Conservation (phyloP, 2,888 invertebrate species). For the Chironomus riparius region DNA sequence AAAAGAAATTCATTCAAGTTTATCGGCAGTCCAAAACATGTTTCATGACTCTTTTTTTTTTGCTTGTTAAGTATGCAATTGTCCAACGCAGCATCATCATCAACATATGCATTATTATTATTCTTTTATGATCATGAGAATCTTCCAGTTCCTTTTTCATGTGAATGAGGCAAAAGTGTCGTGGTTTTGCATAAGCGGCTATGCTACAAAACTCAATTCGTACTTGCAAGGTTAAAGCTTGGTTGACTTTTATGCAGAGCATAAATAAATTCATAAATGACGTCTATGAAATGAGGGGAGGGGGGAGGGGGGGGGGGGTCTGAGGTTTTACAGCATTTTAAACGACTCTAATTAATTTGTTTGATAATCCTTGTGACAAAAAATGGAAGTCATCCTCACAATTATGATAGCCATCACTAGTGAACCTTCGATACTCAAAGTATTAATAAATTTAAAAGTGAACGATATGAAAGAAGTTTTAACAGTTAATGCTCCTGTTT, state of each 20-base stretch:
- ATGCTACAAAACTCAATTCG: neutral
- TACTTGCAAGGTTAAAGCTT: neutral
- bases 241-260: neutral
- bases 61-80: neutral
- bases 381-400: no score
- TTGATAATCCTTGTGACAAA: no score
- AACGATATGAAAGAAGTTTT: neutral
- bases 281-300: no score
- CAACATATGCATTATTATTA: neutral
- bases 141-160: no score
- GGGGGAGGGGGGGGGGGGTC: no score
- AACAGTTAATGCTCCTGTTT: constrained; percentile 3
- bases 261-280: no score
- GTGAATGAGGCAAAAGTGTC: no score
- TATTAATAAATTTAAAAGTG: neutral
- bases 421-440: no score
- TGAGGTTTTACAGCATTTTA: no score
- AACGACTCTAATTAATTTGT: no score
- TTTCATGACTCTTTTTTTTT: neutral
- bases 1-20: constrained; percentile 17
- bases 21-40: neutral
- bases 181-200: neutral
- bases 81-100: no score
- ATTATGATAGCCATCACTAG: no score
- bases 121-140: neutral